A percentile compares a stretch with the other conserved stretches of the same genome.
Conservation (phyloP, 1,140 invertebrate species). For the Ceratina japonica region DNA sequence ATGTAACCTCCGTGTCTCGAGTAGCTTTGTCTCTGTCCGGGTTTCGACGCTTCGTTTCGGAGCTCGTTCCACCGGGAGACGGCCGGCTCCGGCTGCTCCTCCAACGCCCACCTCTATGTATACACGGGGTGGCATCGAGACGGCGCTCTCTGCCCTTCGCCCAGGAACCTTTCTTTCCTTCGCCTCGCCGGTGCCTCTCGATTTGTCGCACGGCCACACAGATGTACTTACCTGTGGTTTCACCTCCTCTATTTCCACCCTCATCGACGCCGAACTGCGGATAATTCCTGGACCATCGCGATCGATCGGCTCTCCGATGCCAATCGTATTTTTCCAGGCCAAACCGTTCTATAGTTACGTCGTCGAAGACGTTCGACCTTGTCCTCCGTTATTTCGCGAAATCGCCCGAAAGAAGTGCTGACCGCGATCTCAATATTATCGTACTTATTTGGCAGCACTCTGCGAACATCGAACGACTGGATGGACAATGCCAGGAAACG, state of each 20-base stretch:
- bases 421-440: not conserved
- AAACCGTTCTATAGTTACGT: not conserved
- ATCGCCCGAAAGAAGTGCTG: too few species aligned
- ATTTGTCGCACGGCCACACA: slow-evolving; percentile 27
- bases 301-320: slow-evolving; percentile 6
- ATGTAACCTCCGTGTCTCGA: not conserved
- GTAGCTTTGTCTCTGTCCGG: not conserved
- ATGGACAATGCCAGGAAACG: too few species aligned
- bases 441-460: not conserved
- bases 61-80: not conserved
- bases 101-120: slow-evolving; percentile 19
- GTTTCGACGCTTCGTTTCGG: not conserved
- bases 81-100: not conserved
- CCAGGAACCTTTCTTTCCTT: slow-evolving; percentile 20
- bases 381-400: slow-evolving; percentile 12
- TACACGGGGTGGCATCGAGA: slow-evolving; percentile 25
- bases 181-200: slow-evolving; percentile 15
- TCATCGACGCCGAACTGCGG: slow-evolving; percentile 14
- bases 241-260: not conserved
- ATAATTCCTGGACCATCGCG: slow-evolving; percentile 1
- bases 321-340: slow-evolving; percentile 34
- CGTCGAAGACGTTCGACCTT: slow-evolving; percentile 12
- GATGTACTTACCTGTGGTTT: slow-evolving; percentile 27
- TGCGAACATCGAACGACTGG: not conserved
- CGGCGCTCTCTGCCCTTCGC: slow-evolving; percentile 30